These are phyloP conservation scores for Trogon surrucura DNA, from an alignment of 2,113 vertebrate genomes.

Conservation along the genomic window DNA sequence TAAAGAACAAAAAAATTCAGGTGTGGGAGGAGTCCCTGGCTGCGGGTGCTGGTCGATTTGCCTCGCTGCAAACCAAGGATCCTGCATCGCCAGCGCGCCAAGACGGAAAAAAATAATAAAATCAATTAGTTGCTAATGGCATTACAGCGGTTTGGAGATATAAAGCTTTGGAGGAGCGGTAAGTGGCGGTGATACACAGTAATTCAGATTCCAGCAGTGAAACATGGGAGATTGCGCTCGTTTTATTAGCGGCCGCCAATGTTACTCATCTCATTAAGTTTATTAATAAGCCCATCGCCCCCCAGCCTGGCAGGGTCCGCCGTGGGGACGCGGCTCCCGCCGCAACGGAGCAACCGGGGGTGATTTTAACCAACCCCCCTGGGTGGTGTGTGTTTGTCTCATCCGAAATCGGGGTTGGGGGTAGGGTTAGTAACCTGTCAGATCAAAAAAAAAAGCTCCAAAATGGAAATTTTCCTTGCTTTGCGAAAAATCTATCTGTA, in stretches of 20 bases:
- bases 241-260: background rate
- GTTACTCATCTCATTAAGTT: slow-evolving; percentile 7
- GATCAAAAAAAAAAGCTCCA: background rate
- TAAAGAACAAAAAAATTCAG: background rate
- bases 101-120: background rate
- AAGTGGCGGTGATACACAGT: background rate
- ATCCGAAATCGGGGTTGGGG: background rate
- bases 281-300: background rate
- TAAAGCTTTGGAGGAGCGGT: background rate
- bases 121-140: slow-evolving; percentile 19
- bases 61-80: background rate
- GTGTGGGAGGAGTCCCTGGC: rapidly evolving
- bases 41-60: background rate
- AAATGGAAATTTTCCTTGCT: background rate
- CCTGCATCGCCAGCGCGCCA: background rate
- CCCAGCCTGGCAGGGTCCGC: background rate
- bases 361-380: background rate
- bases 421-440: background rate
- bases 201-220: background rate
- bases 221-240: background rate
- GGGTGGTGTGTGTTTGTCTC: background rate
- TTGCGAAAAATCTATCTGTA: background rate
- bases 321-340: rapidly evolving
- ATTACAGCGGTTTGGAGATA: background rate
- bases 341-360: background rate